Evolutionary conservation across 1,140 invertebrate species (phyloP), one percentile per base, ranked within the genome.

Genomic region (Kradibia gibbosae): DNA sequence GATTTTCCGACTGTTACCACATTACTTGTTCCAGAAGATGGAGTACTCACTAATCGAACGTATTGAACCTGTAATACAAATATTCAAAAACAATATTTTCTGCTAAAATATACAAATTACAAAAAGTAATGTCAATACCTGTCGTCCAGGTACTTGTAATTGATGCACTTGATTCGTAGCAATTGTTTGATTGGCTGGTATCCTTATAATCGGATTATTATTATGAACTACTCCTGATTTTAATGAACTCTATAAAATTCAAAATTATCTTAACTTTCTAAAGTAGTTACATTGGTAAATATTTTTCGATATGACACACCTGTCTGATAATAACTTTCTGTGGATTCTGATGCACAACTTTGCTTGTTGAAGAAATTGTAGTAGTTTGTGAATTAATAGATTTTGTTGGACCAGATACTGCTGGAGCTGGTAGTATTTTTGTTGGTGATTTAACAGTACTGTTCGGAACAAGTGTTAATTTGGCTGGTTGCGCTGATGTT

Each of bases 101-200:
- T 45, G 42, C 60, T 42, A 45, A 53, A 36, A 78, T 65, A 73
- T n/a, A 20, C 75, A 79, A 83, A 78, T 72, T 81, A 83, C 45
- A 76, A 85, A 88, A 89, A 89, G 48, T 3, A 50, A 36, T 48
- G 7, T 31, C 13, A 3, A 13, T 88, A 94, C 92, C 87, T 94
- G 94, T 91, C 94, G 93, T 20, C 94, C 94, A 31, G 94, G 94
- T 81, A 95, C 92, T 90, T 94, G 94, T 76, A 95, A 94, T 86
- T 94, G 94, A 91, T 95, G 94, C 48, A 95, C 88, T 86, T 94
- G 93, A 85, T 91, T 91, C 82, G 89, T 89, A 81, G 86, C 89
- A 80, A 92, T 90, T 84, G 87, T 91, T 83, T 93, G 93, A 88
- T 88, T 93, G 67, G 91, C 92, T 86, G 92, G 92, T 86, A 93